phyloP scores from a whole-genome alignment of 2,888 invertebrate species.

The Drosophila conformis region DNA sequence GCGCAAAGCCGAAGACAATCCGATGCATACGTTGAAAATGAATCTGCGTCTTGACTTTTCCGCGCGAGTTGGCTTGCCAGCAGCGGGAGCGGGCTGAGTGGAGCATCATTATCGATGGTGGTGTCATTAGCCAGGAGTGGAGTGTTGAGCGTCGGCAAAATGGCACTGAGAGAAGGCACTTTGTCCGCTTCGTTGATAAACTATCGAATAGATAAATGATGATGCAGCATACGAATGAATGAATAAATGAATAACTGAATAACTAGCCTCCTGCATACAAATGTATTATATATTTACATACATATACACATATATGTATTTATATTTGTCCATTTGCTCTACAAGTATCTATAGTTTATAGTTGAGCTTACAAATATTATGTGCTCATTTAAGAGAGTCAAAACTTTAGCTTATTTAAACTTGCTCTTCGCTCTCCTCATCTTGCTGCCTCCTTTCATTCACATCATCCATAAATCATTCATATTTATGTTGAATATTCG shows the following conservation, averaged over 20 bases:
- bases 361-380: neutral
- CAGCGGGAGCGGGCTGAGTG: constrained; percentile 5
- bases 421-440: neutral
- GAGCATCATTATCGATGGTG: constrained; percentile 74
- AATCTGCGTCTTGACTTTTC: constrained; percentile 71
- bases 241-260: constrained; percentile 39
- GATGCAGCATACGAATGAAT: constrained; percentile 31
- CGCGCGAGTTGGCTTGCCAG: constrained; percentile 55
- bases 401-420: neutral
- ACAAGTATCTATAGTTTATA: neutral
- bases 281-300: constrained; percentile 6
- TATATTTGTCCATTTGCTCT: neutral
- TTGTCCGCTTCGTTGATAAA: constrained; percentile 37
- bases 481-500: neutral
- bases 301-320: neutral
- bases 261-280: constrained; percentile 46
- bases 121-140: constrained; percentile 68
- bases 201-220: constrained; percentile 47
- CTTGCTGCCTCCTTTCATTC: neutral
- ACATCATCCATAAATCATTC: neutral
- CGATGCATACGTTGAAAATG: constrained; percentile 62
- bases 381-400: neutral
- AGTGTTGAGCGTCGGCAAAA: constrained; percentile 29
- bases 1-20: constrained; percentile 27
- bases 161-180: constrained; percentile 21